Percentiles rank a stretch among this genome's conserved stretches.
These are phyloP conservation scores for Andricus curvator DNA, from an alignment of 2,888 invertebrate genomes.

Conservation along the genomic window DNA sequence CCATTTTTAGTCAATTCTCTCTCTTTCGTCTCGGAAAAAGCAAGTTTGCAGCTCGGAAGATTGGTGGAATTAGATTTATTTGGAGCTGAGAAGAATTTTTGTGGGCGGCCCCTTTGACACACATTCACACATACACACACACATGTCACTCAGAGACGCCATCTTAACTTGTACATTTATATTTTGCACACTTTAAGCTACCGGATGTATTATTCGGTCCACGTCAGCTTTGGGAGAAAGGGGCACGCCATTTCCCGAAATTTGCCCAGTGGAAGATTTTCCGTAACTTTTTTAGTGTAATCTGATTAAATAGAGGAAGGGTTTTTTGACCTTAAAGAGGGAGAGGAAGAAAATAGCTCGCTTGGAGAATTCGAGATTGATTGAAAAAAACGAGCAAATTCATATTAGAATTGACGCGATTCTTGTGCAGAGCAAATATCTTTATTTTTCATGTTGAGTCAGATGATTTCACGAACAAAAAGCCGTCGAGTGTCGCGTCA, in stretches of 20 bases:
- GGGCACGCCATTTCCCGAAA: slow-evolving; percentile 59
- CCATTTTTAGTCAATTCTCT: slow-evolving; percentile 48
- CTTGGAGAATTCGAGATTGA: slow-evolving; percentile 34
- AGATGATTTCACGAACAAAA: slow-evolving; percentile 33
- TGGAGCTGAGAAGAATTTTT: neutral
- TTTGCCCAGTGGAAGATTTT: slow-evolving; percentile 50
- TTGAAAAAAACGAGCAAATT: neutral
- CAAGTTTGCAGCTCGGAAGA: slow-evolving; percentile 31
- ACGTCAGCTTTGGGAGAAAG: slow-evolving; percentile 65
- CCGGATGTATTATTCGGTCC: slow-evolving; percentile 51
- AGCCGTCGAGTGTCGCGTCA: slow-evolving; percentile 58
- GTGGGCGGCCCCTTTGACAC: slow-evolving; percentile 11
- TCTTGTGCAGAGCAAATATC: slow-evolving; percentile 28
- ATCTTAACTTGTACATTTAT: slow-evolving; percentile 13
- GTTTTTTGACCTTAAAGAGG: neutral
- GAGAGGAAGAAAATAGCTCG: slow-evolving; percentile 49
- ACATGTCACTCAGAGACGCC: slow-evolving; percentile 13
- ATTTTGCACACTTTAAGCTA: neutral
- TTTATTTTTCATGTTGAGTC: slow-evolving; percentile 15
- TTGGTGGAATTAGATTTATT: neutral
- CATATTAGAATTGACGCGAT: slow-evolving; percentile 33
- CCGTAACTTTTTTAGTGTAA: slow-evolving; percentile 6
- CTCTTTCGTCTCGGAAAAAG: slow-evolving; percentile 49
- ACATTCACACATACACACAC: neutral
- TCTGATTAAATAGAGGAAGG: neutral